Conservation (phyloP, 1,140 invertebrate species). For the Camponotus pennsylvanicus region DNA sequence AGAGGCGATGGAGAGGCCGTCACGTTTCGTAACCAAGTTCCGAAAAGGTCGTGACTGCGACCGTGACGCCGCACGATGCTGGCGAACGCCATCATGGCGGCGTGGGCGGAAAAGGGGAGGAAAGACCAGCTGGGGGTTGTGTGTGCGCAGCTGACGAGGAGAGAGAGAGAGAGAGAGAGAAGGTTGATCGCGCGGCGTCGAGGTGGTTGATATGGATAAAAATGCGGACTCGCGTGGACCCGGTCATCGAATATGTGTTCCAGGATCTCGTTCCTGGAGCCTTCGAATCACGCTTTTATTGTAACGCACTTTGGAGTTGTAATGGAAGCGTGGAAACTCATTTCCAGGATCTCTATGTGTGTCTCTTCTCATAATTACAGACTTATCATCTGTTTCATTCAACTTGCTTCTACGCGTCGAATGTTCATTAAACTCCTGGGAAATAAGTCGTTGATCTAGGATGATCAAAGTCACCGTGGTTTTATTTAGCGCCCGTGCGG, state of each 20-base stretch:
- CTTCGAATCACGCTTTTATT: slow-evolving; percentile 21
- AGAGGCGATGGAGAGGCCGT: slow-evolving; percentile 32
- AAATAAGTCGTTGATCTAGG: neutral
- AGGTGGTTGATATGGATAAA: slow-evolving; percentile 2
- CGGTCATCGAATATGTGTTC: neutral
- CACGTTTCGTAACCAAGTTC: slow-evolving; percentile 64
- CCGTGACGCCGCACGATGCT: slow-evolving; percentile 5
- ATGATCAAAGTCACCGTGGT: neutral
- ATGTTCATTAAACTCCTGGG: neutral
- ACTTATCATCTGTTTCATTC: neutral
- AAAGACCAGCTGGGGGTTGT: slow-evolving; percentile 43
- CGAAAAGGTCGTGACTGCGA: slow-evolving; percentile 54
- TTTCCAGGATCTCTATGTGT: neutral
- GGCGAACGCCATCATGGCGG: slow-evolving; percentile 50
- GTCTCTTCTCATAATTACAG: neutral
- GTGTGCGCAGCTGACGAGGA: slow-evolving; percentile 53
- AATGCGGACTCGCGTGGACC: slow-evolving; percentile 22
- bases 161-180: slow-evolving; percentile 10
- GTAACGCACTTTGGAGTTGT: neutral
- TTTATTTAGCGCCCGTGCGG: neutral
- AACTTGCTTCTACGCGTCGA: neutral
- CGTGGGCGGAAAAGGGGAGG: neutral
- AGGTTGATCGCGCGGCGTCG: slow-evolving; percentile 11
- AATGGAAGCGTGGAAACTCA: neutral
- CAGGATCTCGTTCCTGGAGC: neutral